These are phyloP conservation scores for Cryptus viduatorius DNA, from an alignment of 2,888 invertebrate species.

Conservation along the genomic window DNA sequence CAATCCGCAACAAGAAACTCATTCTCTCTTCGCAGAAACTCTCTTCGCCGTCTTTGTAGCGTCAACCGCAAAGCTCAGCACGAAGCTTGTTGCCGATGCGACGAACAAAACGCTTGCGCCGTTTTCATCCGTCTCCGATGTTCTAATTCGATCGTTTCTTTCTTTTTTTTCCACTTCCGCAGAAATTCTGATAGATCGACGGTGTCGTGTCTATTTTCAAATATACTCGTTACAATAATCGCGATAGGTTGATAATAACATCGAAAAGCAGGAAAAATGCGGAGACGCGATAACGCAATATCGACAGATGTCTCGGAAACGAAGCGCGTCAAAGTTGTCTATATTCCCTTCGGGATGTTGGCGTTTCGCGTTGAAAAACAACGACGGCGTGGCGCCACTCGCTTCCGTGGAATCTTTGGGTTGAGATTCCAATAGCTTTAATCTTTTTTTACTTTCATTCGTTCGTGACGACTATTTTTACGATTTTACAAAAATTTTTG, in stretches of 20 bases:
- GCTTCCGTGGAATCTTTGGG: too few species aligned
- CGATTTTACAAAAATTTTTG: too few species aligned
- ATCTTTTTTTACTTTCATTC: too few species aligned
- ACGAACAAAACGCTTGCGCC: conserved; percentile 48
- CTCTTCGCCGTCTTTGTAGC: background rate
- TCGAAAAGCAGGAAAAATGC: background rate
- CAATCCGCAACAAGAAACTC: conserved; percentile 38
- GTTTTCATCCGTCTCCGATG: conserved; percentile 33
- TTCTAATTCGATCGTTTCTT: background rate
- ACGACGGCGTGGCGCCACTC: background rate
- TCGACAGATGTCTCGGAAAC: background rate
- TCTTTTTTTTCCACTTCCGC: background rate
- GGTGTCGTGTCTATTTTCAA: background rate
- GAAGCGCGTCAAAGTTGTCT: background rate
- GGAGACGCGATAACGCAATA: background rate
- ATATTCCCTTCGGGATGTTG: background rate
- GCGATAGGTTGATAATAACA: background rate
- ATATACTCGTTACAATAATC: background rate
- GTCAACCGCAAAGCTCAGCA: background rate
- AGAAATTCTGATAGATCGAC: background rate
- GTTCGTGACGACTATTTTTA: too few species aligned
- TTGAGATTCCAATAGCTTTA: too few species aligned
- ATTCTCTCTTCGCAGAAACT: background rate
- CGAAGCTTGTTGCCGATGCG: background rate
- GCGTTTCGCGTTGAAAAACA: background rate